Evolutionary conservation across 2,113 vertebrate species (phyloP).

Genomic region (Cyphomyrus plagiostoma): DNA sequence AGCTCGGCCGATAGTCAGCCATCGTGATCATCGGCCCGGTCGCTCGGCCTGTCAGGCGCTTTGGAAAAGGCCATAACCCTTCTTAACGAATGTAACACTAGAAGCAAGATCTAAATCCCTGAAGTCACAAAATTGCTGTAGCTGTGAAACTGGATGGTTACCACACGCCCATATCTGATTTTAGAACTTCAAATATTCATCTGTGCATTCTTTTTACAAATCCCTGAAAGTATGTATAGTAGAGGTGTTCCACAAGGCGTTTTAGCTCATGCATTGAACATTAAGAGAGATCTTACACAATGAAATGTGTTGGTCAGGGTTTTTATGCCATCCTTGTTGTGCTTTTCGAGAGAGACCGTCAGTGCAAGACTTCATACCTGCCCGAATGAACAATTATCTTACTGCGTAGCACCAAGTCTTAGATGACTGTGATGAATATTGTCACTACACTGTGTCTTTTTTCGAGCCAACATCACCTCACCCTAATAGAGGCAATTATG

Average conservation of each 20-base stretch:
- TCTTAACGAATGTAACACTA: not conserved
- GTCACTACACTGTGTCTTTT: not conserved
- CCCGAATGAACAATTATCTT: not conserved
- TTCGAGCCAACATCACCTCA: not conserved
- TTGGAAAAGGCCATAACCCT: not conserved
- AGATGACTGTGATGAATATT: not conserved
- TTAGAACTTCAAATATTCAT: not conserved
- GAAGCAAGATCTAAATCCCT: not conserved
- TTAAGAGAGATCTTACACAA: not conserved
- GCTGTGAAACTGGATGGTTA: not conserved
- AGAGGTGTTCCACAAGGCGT: not conserved
- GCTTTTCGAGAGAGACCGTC: not conserved
- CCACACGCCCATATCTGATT: not conserved
- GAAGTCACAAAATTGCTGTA: not conserved
- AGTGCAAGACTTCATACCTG: not conserved
- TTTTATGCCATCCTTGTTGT: not conserved
- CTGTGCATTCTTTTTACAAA: not conserved
- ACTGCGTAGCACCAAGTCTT: not conserved
- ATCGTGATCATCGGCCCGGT: not conserved
- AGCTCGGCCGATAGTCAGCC: not conserved
- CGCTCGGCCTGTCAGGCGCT: not conserved
- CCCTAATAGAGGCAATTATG: not conserved
- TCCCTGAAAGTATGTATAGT: not conserved
- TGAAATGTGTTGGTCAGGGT: not conserved
- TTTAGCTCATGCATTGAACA: not conserved